phyloP scores from a whole-genome alignment of 1,140 invertebrate species.

The Phymorhynchus buccinoides region DNA sequence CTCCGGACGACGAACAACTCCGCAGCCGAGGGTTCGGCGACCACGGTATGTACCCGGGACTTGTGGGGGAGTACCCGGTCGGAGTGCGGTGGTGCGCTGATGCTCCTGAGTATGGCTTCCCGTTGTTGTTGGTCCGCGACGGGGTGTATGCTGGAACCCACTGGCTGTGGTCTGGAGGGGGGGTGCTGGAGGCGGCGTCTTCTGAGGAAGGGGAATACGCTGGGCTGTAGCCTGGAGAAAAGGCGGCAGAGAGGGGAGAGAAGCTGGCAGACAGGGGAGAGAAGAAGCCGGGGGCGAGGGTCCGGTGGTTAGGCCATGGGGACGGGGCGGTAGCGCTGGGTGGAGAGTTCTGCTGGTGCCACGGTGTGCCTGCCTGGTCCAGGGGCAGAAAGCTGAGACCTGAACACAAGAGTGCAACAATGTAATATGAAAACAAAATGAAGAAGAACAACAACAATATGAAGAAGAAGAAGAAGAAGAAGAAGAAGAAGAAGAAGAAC shows the following conservation, averaged over 20 bases:
- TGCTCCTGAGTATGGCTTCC: background rate
- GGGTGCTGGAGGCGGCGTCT: background rate
- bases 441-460: too few species aligned
- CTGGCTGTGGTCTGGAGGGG: background rate
- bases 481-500: too few species aligned
- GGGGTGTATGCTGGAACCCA: background rate
- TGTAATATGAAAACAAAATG: too few species aligned
- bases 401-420: too few species aligned
- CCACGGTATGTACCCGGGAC: conserved; percentile 1
- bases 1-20: background rate
- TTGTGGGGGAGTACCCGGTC: background rate
- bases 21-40: background rate
- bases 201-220: conserved; percentile 55
- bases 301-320: conserved; percentile 91
- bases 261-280: too few species aligned
- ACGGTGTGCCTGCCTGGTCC: conserved; percentile 96
- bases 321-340: conserved; percentile 87
- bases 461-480: too few species aligned
- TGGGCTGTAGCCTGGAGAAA: conserved; percentile 80
- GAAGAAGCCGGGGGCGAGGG: conserved; percentile 94
- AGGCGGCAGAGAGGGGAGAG: conserved; percentile 61
- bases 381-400: conserved; percentile 74
- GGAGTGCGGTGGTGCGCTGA: background rate
- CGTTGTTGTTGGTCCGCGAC: background rate
- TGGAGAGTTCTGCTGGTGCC: conserved; percentile 92